Percentiles rank a stretch among this genome's conserved stretches.
Conservation (phyloP, 1,140 invertebrate genomes). For the Oncopodura yosiiana region DNA sequence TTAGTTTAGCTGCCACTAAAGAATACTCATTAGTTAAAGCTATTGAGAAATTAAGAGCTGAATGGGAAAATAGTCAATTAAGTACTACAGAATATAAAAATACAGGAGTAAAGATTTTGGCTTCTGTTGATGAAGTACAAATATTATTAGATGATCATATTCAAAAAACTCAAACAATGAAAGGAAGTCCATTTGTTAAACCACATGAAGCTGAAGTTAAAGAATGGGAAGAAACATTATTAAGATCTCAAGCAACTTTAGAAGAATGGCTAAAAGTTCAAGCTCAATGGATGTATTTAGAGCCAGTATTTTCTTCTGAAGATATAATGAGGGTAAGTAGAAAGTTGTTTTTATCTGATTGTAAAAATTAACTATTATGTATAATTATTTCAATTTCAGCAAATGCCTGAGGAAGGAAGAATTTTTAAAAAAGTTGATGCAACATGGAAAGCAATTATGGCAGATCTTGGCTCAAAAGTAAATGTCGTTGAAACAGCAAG, state of each 20-base stretch:
- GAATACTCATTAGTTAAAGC: slow-evolving; percentile 69
- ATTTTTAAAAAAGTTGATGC: slow-evolving; percentile 64
- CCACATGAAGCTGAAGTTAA: slow-evolving; percentile 71
- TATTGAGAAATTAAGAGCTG: slow-evolving; percentile 69
- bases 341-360: no score
- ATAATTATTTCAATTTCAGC: slow-evolving; percentile 44
- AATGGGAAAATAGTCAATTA: slow-evolving; percentile 72
- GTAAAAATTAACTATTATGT: no score
- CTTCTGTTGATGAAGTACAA: slow-evolving; percentile 74
- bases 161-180: slow-evolving; percentile 76
- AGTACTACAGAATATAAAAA: slow-evolving; percentile 64
- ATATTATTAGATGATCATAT: slow-evolving; percentile 78
- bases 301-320: slow-evolving; percentile 86
- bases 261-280: slow-evolving; percentile 77
- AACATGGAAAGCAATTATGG: slow-evolving; percentile 72
- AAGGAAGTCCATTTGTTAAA: slow-evolving; percentile 82
- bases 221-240: slow-evolving; percentile 70
- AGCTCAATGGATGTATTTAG: slow-evolving; percentile 78
- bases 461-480: slow-evolving; percentile 56
- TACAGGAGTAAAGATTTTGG: slow-evolving; percentile 64
- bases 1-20: slow-evolving; percentile 80
- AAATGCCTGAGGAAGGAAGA: slow-evolving; percentile 82
- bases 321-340: slow-evolving; percentile 60
- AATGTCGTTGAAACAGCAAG: slow-evolving; percentile 64
- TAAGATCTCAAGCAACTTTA: slow-evolving; percentile 64